Evolutionary conservation across 1,140 invertebrate genomes (phyloP).

Genomic region (Notospermus geniculatus): DNA sequence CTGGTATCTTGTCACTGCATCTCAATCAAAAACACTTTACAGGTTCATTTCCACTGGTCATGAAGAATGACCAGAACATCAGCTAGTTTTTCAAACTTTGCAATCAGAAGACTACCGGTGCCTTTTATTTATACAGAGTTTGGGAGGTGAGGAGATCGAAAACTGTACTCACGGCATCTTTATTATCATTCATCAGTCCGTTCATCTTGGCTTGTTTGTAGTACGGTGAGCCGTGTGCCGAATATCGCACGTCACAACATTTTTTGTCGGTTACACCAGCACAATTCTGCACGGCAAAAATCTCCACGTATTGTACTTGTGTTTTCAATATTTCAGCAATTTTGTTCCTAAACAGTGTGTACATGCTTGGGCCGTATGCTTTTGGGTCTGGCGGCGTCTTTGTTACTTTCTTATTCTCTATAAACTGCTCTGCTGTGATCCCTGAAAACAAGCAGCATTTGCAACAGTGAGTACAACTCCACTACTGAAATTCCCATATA

Average conservation of each 20-base stretch:
- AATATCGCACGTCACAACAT: slow-evolving; percentile 78
- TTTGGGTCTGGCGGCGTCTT: slow-evolving; percentile 21
- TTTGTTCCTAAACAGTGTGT: slow-evolving; percentile 84
- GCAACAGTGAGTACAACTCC: background rate
- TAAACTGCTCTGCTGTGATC: too few relatives aligned
- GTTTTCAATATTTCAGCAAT: slow-evolving; percentile 74
- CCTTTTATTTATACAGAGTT: too few relatives aligned
- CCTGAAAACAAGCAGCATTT: too few relatives aligned
- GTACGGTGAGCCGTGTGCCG: slow-evolving; percentile 93
- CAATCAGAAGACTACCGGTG: too few relatives aligned
- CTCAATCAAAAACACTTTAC: too few relatives aligned
- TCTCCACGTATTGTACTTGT: slow-evolving; percentile 85
- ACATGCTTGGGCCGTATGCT: slow-evolving; percentile 89
- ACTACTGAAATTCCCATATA: background rate
- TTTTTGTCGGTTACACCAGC: slow-evolving; percentile 26
- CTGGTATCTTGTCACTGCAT: too few relatives aligned
- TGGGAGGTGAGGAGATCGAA: too few relatives aligned
- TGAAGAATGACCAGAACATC: too few relatives aligned
- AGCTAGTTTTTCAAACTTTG: too few relatives aligned
- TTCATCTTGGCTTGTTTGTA: slow-evolving; percentile 92
- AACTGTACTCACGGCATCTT: slow-evolving; percentile 76
- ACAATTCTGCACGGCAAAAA: slow-evolving; percentile 75
- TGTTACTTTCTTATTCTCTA: background rate
- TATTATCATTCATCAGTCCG: slow-evolving; percentile 87
- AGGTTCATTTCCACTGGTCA: too few relatives aligned